phyloP scores from a whole-genome alignment of 1,140 invertebrate species.

The Drosophila nebulosa region DNA sequence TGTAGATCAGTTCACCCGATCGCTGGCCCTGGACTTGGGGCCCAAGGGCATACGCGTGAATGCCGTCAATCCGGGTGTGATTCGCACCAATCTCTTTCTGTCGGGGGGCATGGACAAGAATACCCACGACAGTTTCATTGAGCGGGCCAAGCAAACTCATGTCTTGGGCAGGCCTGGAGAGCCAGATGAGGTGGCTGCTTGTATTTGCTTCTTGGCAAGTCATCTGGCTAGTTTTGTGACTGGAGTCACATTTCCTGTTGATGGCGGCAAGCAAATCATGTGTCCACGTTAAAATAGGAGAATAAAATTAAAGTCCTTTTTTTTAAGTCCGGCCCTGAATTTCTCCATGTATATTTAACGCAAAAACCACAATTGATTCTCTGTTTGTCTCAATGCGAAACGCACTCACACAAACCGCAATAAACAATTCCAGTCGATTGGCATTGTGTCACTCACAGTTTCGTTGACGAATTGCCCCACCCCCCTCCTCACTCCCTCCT shows the following conservation, averaged over 20 bases:
- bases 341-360: neutral
- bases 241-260: slow-evolving; percentile 89
- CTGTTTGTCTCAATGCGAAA: neutral
- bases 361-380: neutral
- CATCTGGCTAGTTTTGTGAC: slow-evolving; percentile 90
- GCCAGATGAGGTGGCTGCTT: slow-evolving; percentile 87
- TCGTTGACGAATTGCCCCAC: neutral
- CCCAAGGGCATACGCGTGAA: slow-evolving; percentile 91
- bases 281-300: slow-evolving; percentile 16
- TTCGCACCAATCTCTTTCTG: slow-evolving; percentile 88
- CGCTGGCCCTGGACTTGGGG: slow-evolving; percentile 90
- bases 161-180: slow-evolving; percentile 88
- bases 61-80: slow-evolving; percentile 90
- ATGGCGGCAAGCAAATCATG: slow-evolving; percentile 83
- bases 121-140: slow-evolving; percentile 87
- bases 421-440: slow-evolving; percentile 34
- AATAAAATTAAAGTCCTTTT: neutral
- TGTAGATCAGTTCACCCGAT: slow-evolving; percentile 93
- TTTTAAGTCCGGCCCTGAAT: neutral
- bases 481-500: neutral
- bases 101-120: slow-evolving; percentile 87
- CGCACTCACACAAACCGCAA: slow-evolving; percentile 6
- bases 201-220: slow-evolving; percentile 91
- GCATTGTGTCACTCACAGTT: slow-evolving; percentile 11
- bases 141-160: slow-evolving; percentile 88